Conservation (phyloP, 2,113 vertebrate species). For the Catharus bicknelli region DNA sequence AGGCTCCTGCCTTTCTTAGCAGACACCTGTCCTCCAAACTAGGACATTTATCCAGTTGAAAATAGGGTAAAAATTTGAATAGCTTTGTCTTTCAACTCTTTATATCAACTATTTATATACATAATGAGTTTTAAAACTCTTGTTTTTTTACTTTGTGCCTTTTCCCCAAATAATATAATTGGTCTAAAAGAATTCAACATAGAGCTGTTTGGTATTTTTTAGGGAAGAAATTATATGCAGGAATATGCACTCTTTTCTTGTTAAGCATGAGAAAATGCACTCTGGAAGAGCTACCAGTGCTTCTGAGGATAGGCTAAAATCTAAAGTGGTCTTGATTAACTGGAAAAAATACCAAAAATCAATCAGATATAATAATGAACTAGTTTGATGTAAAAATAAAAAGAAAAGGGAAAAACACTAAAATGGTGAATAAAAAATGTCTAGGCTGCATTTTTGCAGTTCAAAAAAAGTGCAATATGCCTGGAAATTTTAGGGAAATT, state of each 20-base stretch:
- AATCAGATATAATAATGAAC: not conserved
- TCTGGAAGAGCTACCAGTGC: not conserved
- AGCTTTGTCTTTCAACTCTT: not conserved
- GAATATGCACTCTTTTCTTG: not conserved
- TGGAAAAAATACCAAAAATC: not conserved
- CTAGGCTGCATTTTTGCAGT: not conserved
- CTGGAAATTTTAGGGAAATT: not conserved
- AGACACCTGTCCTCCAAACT: no score
- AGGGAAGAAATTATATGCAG: not conserved
- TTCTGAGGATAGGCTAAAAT: not conserved
- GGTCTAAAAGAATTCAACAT: not conserved
- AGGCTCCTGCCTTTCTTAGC: no score
- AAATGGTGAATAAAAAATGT: not conserved
- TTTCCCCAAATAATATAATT: not conserved
- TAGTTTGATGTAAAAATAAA: not conserved
- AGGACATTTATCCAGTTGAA: not conserved
- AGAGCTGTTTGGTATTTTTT: not conserved
- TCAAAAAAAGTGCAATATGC: accelerated
- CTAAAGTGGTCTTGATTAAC: not conserved
- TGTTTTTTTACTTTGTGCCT: not conserved
- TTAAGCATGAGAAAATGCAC: not conserved
- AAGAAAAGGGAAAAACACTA: not conserved
- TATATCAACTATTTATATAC: not conserved
- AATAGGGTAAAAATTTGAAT: not conserved
- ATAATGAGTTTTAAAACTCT: not conserved